Evolutionary conservation across 2,888 invertebrate genomes (phyloP).

Genomic region (Salpingus planirostris): DNA sequence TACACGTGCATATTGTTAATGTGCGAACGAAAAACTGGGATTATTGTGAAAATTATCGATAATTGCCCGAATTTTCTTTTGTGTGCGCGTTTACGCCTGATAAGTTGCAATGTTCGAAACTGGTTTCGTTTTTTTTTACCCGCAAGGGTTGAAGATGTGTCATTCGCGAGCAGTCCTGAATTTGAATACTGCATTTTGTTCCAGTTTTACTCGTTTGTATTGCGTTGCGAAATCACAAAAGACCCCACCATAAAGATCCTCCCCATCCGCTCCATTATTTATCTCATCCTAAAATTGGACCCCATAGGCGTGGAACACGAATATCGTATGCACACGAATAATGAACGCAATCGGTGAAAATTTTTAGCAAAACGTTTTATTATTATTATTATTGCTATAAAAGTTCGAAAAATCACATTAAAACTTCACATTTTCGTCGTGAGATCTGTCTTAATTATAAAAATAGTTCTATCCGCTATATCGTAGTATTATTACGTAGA

Average conservation of each 20-base stretch:
- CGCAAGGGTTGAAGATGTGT: conserved; percentile 20
- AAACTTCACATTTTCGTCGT: conserved; percentile 15
- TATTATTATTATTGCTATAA: background rate
- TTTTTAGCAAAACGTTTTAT: conserved; percentile 5
- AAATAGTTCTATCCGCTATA: no score
- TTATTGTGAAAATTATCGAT: conserved; percentile 1
- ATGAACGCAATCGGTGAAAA: no score
- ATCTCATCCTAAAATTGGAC: background rate
- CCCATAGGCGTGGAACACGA: no score
- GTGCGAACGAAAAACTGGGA: background rate
- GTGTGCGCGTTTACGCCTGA: conserved; percentile 10
- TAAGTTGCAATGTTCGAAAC: conserved; percentile 19
- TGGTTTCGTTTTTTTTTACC: conserved; percentile 20
- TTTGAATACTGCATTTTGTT: conserved; percentile 11
- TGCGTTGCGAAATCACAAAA: conserved; percentile 11
- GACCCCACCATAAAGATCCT: conserved; percentile 6
- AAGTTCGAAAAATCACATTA: conserved; percentile 22
- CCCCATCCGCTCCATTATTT: conserved; percentile 6
- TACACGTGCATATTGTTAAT: conserved; percentile 12
- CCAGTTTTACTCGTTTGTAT: conserved; percentile 20
- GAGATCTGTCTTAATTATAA: conserved; percentile 3
- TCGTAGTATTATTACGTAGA: no score
- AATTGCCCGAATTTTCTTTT: conserved; percentile 9
- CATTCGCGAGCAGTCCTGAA: conserved; percentile 17
- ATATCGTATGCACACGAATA: no score